A percentile compares a stretch with the other conserved stretches of the same genome.
Conservation (phyloP, 2,113 vertebrate genomes). For the Ifrita kowaldi region DNA sequence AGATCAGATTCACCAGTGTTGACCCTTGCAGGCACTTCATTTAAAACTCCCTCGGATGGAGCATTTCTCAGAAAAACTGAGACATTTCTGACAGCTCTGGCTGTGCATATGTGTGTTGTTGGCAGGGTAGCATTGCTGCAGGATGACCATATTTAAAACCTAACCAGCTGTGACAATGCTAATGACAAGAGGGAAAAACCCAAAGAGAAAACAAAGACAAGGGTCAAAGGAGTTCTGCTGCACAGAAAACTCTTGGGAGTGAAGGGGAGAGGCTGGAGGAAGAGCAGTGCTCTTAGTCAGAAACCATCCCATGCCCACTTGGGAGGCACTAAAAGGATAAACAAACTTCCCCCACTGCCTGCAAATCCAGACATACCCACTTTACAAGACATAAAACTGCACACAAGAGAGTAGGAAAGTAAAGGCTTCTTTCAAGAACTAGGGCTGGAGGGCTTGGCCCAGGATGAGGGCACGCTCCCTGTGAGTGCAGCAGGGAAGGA, state of each 20-base stretch:
- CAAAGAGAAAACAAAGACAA: neutral
- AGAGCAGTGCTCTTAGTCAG: neutral
- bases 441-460: neutral
- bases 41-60: neutral
- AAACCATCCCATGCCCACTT: neutral
- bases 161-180: neutral
- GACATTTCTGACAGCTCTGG: neutral
- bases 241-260: neutral
- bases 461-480: neutral
- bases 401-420: neutral
- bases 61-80: neutral
- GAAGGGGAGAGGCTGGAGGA: neutral
- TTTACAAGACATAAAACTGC: neutral
- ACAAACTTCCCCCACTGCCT: neutral
- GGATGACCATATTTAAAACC: neutral
- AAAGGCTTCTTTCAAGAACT: neutral
- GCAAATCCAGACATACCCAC: neutral
- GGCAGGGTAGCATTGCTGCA: neutral
- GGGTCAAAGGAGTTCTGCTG: neutral
- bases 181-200: neutral
- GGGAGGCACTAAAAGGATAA: neutral
- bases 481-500: neutral
- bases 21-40: neutral
- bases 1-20: neutral
- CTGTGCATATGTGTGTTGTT: neutral